These are phyloP conservation scores for Baryphthengus martii DNA, from an alignment of 2,113 vertebrate species.

Conservation along the genomic window DNA sequence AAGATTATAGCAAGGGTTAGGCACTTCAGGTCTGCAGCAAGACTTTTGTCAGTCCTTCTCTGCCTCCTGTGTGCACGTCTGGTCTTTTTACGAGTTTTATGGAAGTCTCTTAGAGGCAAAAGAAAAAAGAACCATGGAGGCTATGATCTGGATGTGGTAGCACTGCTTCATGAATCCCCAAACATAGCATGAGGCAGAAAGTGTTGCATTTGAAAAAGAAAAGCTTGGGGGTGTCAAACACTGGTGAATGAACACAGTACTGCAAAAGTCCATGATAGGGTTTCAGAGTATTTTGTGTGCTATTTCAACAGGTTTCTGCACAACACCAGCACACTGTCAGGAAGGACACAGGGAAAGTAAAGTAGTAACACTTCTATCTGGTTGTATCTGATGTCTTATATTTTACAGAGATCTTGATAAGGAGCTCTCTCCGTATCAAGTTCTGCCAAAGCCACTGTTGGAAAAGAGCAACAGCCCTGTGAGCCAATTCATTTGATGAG, in stretches of 20 bases:
- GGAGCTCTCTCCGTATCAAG: neutral
- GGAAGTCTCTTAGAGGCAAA: neutral
- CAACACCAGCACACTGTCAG: rapidly evolving
- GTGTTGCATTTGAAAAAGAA: neutral
- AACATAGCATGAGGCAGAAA: neutral
- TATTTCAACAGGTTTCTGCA: neutral
- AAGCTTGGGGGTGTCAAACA: neutral
- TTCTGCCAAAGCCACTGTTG: neutral
- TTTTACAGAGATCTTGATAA: neutral
- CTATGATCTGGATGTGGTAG: neutral
- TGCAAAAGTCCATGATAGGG: neutral
- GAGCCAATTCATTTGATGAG: neutral
- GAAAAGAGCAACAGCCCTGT: neutral
- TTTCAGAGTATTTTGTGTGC: neutral
- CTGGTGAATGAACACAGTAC: neutral
- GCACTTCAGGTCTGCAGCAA: neutral
- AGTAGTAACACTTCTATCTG: neutral
- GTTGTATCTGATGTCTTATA: neutral
- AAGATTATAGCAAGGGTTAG: neutral
- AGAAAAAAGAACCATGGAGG: neutral
- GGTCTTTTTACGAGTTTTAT: neutral
- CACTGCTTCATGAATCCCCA: neutral
- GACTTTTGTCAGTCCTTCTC: neutral
- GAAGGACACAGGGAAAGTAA: neutral
- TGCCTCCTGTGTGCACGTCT: neutral